Evolutionary conservation across 2,888 invertebrate genomes (phyloP).

Genomic region (Ornithoptera alexandrae): DNA sequence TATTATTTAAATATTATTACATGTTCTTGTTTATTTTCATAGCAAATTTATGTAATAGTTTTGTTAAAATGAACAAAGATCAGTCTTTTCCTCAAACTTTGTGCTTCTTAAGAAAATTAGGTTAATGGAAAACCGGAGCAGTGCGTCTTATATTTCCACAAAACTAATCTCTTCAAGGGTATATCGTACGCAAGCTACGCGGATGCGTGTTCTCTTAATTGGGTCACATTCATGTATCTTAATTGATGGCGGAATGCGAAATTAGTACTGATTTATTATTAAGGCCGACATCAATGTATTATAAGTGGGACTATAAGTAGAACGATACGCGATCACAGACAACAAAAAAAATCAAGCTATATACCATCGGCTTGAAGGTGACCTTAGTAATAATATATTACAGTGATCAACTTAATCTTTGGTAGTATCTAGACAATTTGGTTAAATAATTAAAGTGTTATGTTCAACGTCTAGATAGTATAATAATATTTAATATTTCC

Average conservation of each 20-base stretch:
- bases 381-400: neutral
- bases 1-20: too few species aligned
- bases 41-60: neutral
- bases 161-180: conserved; percentile 62
- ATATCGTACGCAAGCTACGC: conserved; percentile 63
- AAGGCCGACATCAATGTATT: conserved; percentile 21
- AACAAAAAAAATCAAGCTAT: neutral
- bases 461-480: neutral
- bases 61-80: conserved; percentile 4
- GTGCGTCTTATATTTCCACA: conserved; percentile 49
- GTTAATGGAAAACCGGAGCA: conserved; percentile 49
- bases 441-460: too few species aligned
- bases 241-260: conserved; percentile 64
- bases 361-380: neutral
- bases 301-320: neutral
- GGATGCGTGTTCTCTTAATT: conserved; percentile 64
- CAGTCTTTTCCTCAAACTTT: conserved; percentile 31
- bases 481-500: neutral
- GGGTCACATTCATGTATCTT: conserved; percentile 59
- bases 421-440: neutral
- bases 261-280: conserved; percentile 49
- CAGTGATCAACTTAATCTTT: neutral
- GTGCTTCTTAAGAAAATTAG: conserved; percentile 41
- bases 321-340: neutral
- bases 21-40: neutral